Evolutionary conservation across 2,797 vertebrate species (phyloP).

Genomic region (Cossypha polioptera): DNA sequence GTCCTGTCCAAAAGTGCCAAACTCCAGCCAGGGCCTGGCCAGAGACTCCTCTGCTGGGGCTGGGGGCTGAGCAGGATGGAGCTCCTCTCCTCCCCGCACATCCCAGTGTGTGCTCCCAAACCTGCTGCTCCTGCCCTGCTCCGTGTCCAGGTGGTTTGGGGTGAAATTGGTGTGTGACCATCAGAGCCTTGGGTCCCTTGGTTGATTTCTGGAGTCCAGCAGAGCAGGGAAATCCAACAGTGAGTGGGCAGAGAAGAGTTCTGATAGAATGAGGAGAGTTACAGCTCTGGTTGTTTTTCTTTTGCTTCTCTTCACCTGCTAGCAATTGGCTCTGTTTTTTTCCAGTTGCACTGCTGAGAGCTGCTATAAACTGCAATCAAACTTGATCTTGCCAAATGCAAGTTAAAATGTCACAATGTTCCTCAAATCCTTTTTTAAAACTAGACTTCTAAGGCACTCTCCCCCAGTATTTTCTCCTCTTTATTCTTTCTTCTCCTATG

Average conservation of each 20-base stretch:
- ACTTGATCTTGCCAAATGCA: constrained; percentile 12
- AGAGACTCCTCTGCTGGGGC: background rate
- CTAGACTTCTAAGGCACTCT: background rate
- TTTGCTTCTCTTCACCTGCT: constrained; percentile 10
- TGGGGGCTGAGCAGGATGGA: background rate
- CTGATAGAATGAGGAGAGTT: background rate
- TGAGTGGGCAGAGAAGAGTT: background rate
- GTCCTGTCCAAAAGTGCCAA: background rate
- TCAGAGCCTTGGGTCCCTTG: background rate
- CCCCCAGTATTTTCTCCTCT: background rate
- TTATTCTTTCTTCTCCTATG: background rate
- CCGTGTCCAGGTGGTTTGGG: fast-evolving
- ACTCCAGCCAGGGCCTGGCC: constrained; percentile 38
- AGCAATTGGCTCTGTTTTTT: constrained; percentile 10
- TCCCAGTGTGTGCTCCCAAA: background rate
- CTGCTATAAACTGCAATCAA: background rate
- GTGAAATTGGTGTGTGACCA: background rate
- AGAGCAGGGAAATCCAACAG: background rate
- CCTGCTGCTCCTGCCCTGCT: background rate
- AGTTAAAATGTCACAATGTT: background rate
- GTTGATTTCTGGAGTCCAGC: fast-evolving
- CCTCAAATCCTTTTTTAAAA: background rate
- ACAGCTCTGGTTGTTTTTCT: background rate
- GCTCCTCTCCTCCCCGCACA: background rate
- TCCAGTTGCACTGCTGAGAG: background rate